Base-by-base conservation (phyloP, 1,140 invertebrate genomes). In the Popillia japonica region DNA sequence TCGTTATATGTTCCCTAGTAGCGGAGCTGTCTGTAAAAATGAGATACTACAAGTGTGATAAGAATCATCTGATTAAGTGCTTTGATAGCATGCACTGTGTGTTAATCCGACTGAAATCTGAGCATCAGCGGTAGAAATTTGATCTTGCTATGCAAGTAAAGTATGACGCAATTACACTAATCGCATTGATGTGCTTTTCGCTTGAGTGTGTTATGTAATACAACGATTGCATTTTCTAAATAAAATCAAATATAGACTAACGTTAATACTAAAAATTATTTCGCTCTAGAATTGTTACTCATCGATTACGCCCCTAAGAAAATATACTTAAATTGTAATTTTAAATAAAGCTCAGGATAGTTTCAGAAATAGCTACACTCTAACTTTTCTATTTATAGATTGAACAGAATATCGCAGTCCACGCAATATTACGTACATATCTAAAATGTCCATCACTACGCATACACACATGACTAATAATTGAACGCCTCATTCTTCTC, bases 101-200 rank as follows among this genome's bases (percentile, higher is more conserved):
- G 79, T 78, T 82, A 82, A 82, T 82, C 81, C 78, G 80, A 81
- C 81, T 81, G 68, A 34, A 78, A 81, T 75, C 41, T 78, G 81
- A 80, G 74, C 61, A 77, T 76, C 79, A 40, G 72, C 77, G 77
- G 75, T 75, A 68, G 80, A 82, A 82, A 82, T 79, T 78, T 81
- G 81, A 82, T 81, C 76, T 81, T 79, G 72, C 34, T 78, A 73
- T n/a, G 17, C 11, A 34, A 20, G 59, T 41, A 68, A 23, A 2
- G 17, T 4, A 77, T 55, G 14, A 77, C 42, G 20, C 42, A 59
- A 59, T 59, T 48, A 55, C 23, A 23, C 17, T 59, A 59, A 40
- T 22, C 61, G 20, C 41, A 17, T 55, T 55, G 44, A 75, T 75
- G 74, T 48, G 42, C 22, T 41, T 48, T 23, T 23, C n/a, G 2